Evolutionary conservation across 2,888 invertebrate genomes (phyloP), one percentile per base, ranked within the genome.

Genomic region (Caenorhabditis sp.): DNA sequence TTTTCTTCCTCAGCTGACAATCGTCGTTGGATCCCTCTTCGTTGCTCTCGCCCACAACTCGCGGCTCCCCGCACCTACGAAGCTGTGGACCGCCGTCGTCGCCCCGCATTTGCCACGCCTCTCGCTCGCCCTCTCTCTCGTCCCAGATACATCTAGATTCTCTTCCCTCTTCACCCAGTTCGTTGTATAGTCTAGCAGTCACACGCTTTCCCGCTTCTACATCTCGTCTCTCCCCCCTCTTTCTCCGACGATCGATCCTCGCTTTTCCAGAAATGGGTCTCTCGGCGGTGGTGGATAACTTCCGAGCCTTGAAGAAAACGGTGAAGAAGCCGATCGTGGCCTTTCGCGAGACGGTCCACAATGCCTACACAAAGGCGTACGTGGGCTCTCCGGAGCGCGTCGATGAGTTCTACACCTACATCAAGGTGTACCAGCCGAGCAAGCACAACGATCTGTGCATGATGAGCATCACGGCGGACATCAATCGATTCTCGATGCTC

Each of bases 381-480:
- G 59, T 68, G 5, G 68, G 68, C 26, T 68, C 68, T 5, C 68
- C 68, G 17, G 68, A 68, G 32, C 26, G 68, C 15, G 59, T 68
- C 13, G 68, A 68, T 17, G 68, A 68, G 27, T 68, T 68, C 52
- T 68, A 68, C 52, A 39, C 50, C 11, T 68, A 68, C 27, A 68
- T 68, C 58, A 68, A 68, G n/a, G 68, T 68, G 32, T 68, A 68
- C 45, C 17, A 41, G 17, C 58, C 50, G 7, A 59, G 48, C 32
- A 48, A 68, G 43, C 68, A 68, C 37, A 68, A 68, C 17, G 68
- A 68, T 24, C n/a, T 68, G 41, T 68, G 68, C 58, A 68, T 68
- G 68, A 68, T 68, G 68, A 68, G 68, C 68, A 68, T 68, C 58
- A 68, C 68, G 1, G 68, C 68, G 43, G 59, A 59, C 24, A 68